Percentiles rank a stretch among this genome's conserved stretches.
Evolutionary conservation across 2,888 invertebrate genomes (phyloP).

Genomic region (Parnassius mnemosyne): DNA sequence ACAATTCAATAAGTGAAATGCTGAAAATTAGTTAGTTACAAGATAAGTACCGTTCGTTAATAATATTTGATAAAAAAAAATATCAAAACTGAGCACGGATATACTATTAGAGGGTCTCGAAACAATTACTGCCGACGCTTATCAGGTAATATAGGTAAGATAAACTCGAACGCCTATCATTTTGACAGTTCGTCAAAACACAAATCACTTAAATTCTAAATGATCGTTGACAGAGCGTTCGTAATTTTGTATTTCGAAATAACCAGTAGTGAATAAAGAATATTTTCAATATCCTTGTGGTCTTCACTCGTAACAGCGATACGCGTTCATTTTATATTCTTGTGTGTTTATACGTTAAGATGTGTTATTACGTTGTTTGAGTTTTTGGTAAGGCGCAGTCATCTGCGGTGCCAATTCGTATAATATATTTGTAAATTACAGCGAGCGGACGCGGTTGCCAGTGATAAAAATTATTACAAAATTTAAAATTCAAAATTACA

Average conservation of each 20-base stretch:
- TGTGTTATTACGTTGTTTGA: slow-evolving; percentile 49
- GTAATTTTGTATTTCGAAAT: slow-evolving; percentile 63
- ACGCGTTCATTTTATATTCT: slow-evolving; percentile 66
- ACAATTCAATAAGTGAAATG: slow-evolving; percentile 70
- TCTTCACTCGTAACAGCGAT: slow-evolving; percentile 77
- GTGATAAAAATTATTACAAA: slow-evolving; percentile 78
- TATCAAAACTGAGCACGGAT: slow-evolving; percentile 75
- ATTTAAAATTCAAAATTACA: slow-evolving; percentile 72
- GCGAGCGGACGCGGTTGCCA: slow-evolving; percentile 74
- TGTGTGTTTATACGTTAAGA: slow-evolving; percentile 54
- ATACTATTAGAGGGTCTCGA: slow-evolving; percentile 73
- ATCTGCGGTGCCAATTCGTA: slow-evolving; percentile 64
- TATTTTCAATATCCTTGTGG: slow-evolving; percentile 78
- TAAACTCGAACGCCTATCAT: slow-evolving; percentile 52
- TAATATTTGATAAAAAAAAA: slow-evolving; percentile 60
- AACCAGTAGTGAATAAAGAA: slow-evolving; percentile 50
- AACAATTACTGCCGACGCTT: slow-evolving; percentile 74
- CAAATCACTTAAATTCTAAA: slow-evolving; percentile 6
- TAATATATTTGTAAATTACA: slow-evolving; percentile 75
- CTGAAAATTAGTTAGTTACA: slow-evolving; percentile 73
- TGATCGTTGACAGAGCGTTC: slow-evolving; percentile 45
- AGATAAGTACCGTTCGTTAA: slow-evolving; percentile 72
- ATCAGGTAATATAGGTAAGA: slow-evolving; percentile 60
- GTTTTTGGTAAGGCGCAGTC: slow-evolving; percentile 59
- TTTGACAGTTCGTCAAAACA: slow-evolving; percentile 33